Evolutionary conservation across 1,140 invertebrate species (phyloP).

Genomic region (Hydropsyche tenuis): DNA sequence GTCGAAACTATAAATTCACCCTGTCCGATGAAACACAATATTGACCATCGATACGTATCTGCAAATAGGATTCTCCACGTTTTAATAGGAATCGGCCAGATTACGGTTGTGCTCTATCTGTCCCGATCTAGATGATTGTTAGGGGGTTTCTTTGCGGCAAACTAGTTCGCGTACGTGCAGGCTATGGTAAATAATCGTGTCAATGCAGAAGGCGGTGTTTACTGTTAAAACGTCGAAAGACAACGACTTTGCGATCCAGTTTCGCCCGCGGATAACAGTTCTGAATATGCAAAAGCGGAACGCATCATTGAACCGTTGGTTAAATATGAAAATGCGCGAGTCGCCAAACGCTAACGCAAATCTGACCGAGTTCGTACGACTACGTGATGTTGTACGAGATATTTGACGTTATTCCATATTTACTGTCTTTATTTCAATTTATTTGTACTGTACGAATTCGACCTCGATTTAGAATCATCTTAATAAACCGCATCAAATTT

Average conservation of each 20-base stretch:
- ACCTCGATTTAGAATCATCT: no score
- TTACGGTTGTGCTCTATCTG: neutral
- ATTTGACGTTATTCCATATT: neutral
- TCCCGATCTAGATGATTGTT: neutral
- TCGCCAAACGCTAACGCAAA: no score
- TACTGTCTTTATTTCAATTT: neutral
- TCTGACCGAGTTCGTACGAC: no score
- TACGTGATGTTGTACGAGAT: neutral
- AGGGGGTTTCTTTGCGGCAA: neutral
- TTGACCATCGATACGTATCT: no score
- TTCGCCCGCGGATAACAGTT: constrained; percentile 17
- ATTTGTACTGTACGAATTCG: no score
- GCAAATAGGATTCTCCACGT: no score
- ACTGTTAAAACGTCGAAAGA: neutral
- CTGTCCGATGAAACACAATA: neutral
- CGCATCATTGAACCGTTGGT: no score
- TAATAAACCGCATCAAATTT: no score
- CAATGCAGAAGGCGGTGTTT: constrained; percentile 3
- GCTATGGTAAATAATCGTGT: constrained; percentile 5
- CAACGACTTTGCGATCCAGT: constrained; percentile 23
- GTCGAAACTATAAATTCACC: neutral
- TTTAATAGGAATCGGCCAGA: no score
- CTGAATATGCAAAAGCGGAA: constrained; percentile 15
- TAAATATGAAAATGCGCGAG: no score
- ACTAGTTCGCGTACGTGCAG: neutral